Conservation (phyloP, 2,888 invertebrate genomes). For the Leptinotarsa rubiginosa region DNA sequence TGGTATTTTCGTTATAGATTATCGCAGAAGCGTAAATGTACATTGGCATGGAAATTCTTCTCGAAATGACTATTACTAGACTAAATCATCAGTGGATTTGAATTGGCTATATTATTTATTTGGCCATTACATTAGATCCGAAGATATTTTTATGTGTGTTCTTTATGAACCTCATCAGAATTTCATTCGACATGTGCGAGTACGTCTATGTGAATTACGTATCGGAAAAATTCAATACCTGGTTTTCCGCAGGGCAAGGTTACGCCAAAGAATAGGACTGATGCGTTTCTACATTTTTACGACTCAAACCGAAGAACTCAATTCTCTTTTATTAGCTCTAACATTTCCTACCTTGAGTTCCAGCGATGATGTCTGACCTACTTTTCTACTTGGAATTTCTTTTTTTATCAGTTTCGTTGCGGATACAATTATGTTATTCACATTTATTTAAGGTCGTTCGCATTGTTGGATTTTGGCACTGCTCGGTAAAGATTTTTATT, state of each 20-base stretch:
- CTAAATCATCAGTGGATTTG: too few relatives aligned
- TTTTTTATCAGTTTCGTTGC: background rate
- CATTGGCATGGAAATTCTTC: too few relatives aligned
- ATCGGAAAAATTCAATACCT: slow-evolving; percentile 7
- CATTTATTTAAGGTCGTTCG: background rate
- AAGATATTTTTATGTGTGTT: background rate
- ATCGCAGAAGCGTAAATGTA: too few relatives aligned
- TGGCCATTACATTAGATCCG: background rate
- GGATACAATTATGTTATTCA: background rate
- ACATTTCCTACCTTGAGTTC: slow-evolving; percentile 15
- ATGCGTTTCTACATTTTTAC: slow-evolving; percentile 11
- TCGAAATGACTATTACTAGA: too few relatives aligned
- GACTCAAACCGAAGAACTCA: slow-evolving; percentile 12
- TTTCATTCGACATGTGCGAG: background rate
- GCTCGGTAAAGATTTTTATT: too few relatives aligned
- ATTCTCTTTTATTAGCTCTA: slow-evolving; percentile 16
- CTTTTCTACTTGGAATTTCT: background rate
- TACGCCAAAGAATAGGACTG: slow-evolving; percentile 8
- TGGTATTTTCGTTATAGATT: too few relatives aligned
- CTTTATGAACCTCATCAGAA: background rate
- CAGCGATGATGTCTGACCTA: slow-evolving; percentile 4
- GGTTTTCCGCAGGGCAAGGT: slow-evolving; percentile 13
- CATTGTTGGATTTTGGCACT: too few relatives aligned
- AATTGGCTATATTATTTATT: background rate
- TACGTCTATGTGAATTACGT: background rate